phyloP scores from a whole-genome alignment of 2,888 invertebrate species.

The Eumacrocentrus americanus region DNA sequence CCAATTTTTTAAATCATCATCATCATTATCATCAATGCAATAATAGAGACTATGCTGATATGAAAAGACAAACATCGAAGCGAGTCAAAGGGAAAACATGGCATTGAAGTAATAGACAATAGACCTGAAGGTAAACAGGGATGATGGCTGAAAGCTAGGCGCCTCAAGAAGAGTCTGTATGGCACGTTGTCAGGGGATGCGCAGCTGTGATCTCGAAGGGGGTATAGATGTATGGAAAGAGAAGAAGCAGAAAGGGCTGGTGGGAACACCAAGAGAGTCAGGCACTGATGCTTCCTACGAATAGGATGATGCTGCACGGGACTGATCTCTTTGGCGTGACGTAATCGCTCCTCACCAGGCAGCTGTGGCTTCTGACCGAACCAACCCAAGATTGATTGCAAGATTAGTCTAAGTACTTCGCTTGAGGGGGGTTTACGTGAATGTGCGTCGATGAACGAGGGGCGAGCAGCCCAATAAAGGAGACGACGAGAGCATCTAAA shows the following conservation, averaged over 20 bases:
- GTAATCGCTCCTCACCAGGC: slow-evolving; percentile 41
- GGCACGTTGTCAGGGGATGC: neutral
- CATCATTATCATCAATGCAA: too few relatives aligned
- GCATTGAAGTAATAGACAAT: slow-evolving; percentile 13
- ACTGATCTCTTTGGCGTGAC: slow-evolving; percentile 48
- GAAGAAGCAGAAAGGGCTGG: neutral
- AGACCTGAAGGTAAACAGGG: slow-evolving; percentile 12
- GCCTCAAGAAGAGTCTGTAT: neutral
- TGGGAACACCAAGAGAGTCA: slow-evolving; percentile 18
- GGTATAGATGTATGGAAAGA: neutral
- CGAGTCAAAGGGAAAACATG: neutral
- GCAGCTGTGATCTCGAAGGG: slow-evolving; percentile 20
- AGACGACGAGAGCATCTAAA: slow-evolving; percentile 9
- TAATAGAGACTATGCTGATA: neutral
- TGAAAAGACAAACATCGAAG: neutral
- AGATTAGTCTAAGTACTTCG: slow-evolving; percentile 54
- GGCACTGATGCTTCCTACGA: slow-evolving; percentile 25
- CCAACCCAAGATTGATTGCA: slow-evolving; percentile 55
- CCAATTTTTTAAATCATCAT: too few relatives aligned
- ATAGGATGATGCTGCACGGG: slow-evolving; percentile 44
- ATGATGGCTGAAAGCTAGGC: neutral
- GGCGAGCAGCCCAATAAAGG: slow-evolving; percentile 19
- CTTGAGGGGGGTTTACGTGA: slow-evolving; percentile 31
- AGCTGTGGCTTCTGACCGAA: slow-evolving; percentile 55
- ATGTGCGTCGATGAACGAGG: slow-evolving; percentile 33